A percentile compares a stretch with the other conserved stretches of the same genome.
phyloP scores from a whole-genome alignment of 1,140 invertebrate species.

The Formica selysi region DNA sequence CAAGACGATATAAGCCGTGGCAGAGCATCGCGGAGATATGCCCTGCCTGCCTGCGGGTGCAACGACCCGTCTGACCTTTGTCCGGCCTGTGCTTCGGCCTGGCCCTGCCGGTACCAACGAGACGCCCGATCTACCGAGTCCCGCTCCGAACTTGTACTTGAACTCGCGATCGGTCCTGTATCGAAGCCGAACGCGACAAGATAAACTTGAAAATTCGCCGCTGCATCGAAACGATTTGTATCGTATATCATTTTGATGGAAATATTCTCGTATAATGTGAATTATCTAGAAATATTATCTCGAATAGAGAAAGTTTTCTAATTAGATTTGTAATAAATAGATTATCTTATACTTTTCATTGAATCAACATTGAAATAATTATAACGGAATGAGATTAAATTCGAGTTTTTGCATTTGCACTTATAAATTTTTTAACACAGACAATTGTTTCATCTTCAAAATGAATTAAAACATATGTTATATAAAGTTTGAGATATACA shows the following conservation, averaged over 20 bases:
- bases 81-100: constrained; percentile 83
- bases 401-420: background rate
- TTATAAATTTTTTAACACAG: background rate
- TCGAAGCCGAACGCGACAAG: constrained; percentile 31
- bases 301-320: background rate
- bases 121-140: constrained; percentile 67
- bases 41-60: constrained; percentile 85
- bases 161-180: constrained; percentile 47
- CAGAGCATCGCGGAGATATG: constrained; percentile 82
- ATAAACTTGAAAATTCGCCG: constrained; percentile 54
- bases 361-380: background rate
- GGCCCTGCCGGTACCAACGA: constrained; percentile 77
- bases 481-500: background rate
- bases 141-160: constrained; percentile 25
- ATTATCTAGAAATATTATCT: constrained; percentile 5
- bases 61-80: constrained; percentile 86
- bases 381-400: background rate
- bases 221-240: background rate
- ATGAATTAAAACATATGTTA: background rate
- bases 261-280: background rate
- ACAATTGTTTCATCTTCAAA: background rate
- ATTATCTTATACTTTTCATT: background rate
- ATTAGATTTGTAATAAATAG: background rate
- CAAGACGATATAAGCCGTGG: constrained; percentile 56
- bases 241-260: background rate